Evolutionary conservation across 2,113 vertebrate species (phyloP), one percentile per base, ranked within the genome.

Genomic region (Apeltes quadracus): DNA sequence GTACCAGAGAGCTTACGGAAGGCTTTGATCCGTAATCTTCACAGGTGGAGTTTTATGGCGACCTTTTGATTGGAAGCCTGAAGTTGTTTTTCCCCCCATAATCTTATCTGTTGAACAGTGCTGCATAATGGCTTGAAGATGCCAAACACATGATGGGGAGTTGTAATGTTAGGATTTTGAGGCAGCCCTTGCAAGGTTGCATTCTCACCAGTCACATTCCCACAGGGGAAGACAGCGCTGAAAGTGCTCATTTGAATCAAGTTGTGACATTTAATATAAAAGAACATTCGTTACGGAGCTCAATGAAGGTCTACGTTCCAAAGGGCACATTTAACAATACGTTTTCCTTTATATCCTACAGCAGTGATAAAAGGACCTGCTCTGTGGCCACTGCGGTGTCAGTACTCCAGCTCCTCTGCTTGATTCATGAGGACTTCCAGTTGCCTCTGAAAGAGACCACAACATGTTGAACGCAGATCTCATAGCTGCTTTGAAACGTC

Each of bases 381-480:
- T 76, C 18, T 23, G 29, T n/a, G 22, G 16, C 23, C 43, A 62
- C 5, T 43, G 48, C 41, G 39, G 32, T 71, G 27, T 39, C 43
- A 38, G 53, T 23, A 38, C 32, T 62, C 16, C 51, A 67, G 51
- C 48, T 22, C 6, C 27, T 55, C 48, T 54, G 39, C 50, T 39
- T 86, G 86, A 88, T 89, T 87, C 88, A 91, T 43, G 66, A 70
- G 63, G 27, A 34, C 57, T 66, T 77, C 76, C 71, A 56, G 36
- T 72, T 25, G 59, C 54, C 72, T 81, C 74, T 27, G 38, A 76
- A 76, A 56, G 41, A 73, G 51, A 85, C 67, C 79, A 29, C 62
- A 44, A 12, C 72, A 38, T 61, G 51, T 61, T 27, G 54, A 72
- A 38, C 23, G 5, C 56, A 43, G 57, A 65, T 46, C 82, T 81